These are phyloP conservation scores for Emys orbicularis DNA, from an alignment of 2,797 vertebrate genomes.

Conservation along the genomic window DNA sequence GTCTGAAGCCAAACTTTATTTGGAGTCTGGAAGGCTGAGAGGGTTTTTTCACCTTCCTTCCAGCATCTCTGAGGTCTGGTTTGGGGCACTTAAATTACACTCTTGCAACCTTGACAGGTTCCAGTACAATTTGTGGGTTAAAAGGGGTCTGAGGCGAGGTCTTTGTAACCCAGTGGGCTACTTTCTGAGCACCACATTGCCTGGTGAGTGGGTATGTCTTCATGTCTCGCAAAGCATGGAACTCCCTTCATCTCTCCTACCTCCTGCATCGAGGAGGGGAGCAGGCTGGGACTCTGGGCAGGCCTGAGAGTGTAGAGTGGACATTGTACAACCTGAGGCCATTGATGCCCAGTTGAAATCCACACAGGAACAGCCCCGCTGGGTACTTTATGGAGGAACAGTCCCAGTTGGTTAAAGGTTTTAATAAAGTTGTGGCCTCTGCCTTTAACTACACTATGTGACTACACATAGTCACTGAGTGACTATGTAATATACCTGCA, in stretches of 20 bases:
- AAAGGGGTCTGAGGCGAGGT: rapidly evolving
- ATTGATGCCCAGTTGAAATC: neutral
- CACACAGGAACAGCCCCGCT: neutral
- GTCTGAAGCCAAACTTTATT: neutral
- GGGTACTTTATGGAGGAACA: neutral
- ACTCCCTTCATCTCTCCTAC: neutral
- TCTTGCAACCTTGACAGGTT: rapidly evolving
- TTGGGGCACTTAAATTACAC: too few species aligned
- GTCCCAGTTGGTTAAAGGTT: neutral
- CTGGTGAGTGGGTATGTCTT: neutral
- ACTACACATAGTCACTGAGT: neutral
- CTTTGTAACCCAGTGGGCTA: neutral
- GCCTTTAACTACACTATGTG: neutral
- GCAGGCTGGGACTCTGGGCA: neutral
- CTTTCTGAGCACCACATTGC: rapidly evolving
- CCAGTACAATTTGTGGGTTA: rapidly evolving
- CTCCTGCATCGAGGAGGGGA: rapidly evolving
- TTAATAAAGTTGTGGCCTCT: neutral
- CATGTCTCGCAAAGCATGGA: rapidly evolving
- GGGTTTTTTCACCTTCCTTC: neutral
- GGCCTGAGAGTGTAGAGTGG: neutral
- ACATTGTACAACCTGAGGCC: neutral
- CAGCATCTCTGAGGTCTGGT: rapidly evolving
- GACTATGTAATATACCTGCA: neutral
- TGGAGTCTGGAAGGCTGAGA: neutral